Base-by-base conservation (phyloP, 2,888 invertebrate species). In the Panzeria rudis region DNA sequence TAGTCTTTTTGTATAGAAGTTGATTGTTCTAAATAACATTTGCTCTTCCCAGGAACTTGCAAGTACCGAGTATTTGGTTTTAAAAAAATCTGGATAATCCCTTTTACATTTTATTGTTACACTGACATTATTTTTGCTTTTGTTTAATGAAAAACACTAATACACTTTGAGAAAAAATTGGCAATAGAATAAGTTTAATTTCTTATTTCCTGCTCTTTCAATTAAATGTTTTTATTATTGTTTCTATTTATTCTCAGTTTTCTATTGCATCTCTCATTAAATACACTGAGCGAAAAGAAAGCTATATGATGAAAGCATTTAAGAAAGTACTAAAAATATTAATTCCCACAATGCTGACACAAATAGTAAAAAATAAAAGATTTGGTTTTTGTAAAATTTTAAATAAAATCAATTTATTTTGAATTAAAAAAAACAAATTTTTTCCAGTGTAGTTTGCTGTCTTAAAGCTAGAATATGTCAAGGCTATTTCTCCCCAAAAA, bases 121-220 rank as follows among this genome's bases (percentile, higher is more conserved):
- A 79, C 62, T 54, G 2, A 71, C 47, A 64, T 35, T 29, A 0
- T 11, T 50, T 71, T 71, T 72, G 25, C 20, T 56, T 68, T 47
- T 3, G 17, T 9, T 41, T 23, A 29, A 59, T 62, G 59, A 11
- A 25, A 61, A 62, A 81, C 83, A 88, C 86, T 87, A 87, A 86
- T 87, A 89, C 91, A 90, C 89, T 88, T 89, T 89, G 90, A 90
- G 90, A 90, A 90, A 90, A 90, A 90, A 90, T 91, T 90, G 90
- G 90, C 90, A 90, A 90, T 90, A 91, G 90, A 90, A 87, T 86
- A 90, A 88, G 89, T 89, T 84, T 80, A 52, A 71, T 86, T 75
- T 82, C 64, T 17, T 32, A 78, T 83, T 82, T 83, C 59, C 77
- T 86, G 73, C 64, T 80, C 25, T 84, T 83, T 86, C 59, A 25